A percentile compares a stretch with the other conserved stretches of the same genome.
These are phyloP conservation scores for Galerucella nymphaeae DNA, from an alignment of 2,888 invertebrate species.

Conservation along the genomic window DNA sequence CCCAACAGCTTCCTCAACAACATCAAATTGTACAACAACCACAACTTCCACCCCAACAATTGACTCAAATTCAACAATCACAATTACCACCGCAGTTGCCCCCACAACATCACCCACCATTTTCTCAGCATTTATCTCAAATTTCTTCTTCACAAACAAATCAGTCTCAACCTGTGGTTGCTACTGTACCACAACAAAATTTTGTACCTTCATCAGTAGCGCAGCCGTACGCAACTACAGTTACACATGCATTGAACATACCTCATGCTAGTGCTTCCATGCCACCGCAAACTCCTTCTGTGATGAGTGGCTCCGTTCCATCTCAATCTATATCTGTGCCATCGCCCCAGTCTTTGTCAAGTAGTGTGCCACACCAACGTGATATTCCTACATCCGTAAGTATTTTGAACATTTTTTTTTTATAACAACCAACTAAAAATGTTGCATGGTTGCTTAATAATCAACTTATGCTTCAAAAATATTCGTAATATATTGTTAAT, in stretches of 20 bases:
- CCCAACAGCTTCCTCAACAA: conserved; percentile 8
- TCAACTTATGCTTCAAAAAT: background rate
- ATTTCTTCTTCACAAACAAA: conserved; percentile 27
- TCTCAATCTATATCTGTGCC: conserved; percentile 34
- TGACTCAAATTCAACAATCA: background rate
- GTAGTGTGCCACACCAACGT: conserved; percentile 39
- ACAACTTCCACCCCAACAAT: conserved; percentile 33
- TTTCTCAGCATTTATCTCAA: conserved; percentile 18
- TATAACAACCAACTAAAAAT: background rate
- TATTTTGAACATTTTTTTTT: conserved; percentile 6
- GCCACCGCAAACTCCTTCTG: conserved; percentile 35
- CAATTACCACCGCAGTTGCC: conserved; percentile 4
- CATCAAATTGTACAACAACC: too few species aligned
- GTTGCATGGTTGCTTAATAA: background rate
- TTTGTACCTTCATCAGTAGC: conserved; percentile 41
- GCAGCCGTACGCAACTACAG: conserved; percentile 40
- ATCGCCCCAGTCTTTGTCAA: conserved; percentile 30
- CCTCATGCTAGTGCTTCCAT: conserved; percentile 38
- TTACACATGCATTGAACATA: conserved; percentile 38
- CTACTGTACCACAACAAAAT: conserved; percentile 37
- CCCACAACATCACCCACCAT: conserved; percentile 10
- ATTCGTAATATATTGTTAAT: background rate
- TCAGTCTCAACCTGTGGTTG: conserved; percentile 29
- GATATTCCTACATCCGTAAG: conserved; percentile 38
- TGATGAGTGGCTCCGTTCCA: conserved; percentile 38